Percentiles rank a stretch among this genome's conserved stretches.
Evolutionary conservation across 2,888 invertebrate genomes (phyloP).

Genomic region (Conops quadrifasciatus): DNA sequence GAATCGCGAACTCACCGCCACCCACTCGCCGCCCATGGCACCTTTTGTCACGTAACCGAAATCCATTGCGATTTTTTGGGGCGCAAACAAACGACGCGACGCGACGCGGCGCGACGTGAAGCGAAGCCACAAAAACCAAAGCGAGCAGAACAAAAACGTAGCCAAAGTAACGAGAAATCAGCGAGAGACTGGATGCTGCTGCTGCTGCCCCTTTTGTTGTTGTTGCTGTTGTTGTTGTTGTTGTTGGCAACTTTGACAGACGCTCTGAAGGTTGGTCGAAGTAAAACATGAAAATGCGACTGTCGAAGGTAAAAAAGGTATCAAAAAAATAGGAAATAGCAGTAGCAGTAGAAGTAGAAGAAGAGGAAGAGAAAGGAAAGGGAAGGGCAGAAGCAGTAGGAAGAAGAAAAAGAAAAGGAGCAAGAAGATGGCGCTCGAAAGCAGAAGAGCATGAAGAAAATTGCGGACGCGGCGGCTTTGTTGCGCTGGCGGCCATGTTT

Average conservation of each 20-base stretch:
- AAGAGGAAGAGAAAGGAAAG: not conserved
- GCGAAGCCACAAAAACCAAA: not conserved
- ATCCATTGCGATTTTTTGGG: too few relatives aligned
- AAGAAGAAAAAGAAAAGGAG: not conserved
- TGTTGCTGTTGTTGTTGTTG: slow-evolving; percentile 22
- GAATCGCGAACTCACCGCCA: too few relatives aligned
- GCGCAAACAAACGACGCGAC: not conserved
- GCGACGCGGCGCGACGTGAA: too few relatives aligned
- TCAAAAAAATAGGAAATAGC: too few relatives aligned
- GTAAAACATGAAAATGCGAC: slow-evolving; percentile 51
- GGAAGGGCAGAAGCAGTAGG: too few relatives aligned
- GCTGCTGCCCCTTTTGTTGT: slow-evolving; percentile 39
- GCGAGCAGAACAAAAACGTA: not conserved
- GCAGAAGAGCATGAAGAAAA: slow-evolving; percentile 9
- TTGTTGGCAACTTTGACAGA: not conserved
- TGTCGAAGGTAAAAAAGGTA: slow-evolving; percentile 49
- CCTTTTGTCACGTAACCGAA: too few relatives aligned
- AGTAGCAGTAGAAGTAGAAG: too few relatives aligned
- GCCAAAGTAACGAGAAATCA: slow-evolving; percentile 11
- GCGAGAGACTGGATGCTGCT: slow-evolving; percentile 42
- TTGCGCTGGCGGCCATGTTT: slow-evolving; percentile 19
- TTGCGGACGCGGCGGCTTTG: slow-evolving; percentile 14
- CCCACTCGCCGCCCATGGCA: too few relatives aligned
- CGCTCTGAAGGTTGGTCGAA: not conserved
- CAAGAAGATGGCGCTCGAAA: not conserved